A percentile compares a stretch with the other conserved stretches of the same genome.
phyloP scores from a whole-genome alignment of 2,113 vertebrate species.

The Leucosticte australis region DNA sequence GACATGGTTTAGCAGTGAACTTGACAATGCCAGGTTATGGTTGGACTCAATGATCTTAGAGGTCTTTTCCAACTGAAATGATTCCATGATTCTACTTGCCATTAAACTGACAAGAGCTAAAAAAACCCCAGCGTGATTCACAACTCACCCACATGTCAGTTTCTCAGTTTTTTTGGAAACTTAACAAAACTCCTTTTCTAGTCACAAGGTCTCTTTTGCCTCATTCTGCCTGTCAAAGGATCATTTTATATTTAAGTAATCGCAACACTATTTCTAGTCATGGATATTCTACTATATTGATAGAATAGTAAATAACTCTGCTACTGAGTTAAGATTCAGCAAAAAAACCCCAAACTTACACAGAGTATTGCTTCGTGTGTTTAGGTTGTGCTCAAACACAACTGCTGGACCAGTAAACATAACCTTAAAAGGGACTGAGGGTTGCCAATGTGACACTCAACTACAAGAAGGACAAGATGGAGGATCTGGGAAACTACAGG shows the following conservation, averaged over 20 bases:
- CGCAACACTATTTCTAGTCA: neutral
- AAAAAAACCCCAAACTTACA: neutral
- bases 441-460: neutral
- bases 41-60: neutral
- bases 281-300: neutral
- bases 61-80: neutral
- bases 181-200: neutral
- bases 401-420: neutral
- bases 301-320: neutral
- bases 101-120: neutral
- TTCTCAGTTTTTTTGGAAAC: slow-evolving; percentile 20
- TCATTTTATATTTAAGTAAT: neutral
- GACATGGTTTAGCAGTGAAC: neutral
- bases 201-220: neutral
- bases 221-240: slow-evolving; percentile 11
- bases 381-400: neutral
- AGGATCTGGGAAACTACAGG: neutral
- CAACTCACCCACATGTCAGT: slow-evolving; percentile 32
- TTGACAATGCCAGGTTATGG: neutral
- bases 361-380: neutral
- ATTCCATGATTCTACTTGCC: neutral
- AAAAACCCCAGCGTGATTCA: neutral
- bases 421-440: neutral
- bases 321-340: neutral
- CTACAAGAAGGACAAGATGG: neutral